phyloP scores from a whole-genome alignment of 2,113 vertebrate genomes.

The Pygoscelis adeliae region DNA sequence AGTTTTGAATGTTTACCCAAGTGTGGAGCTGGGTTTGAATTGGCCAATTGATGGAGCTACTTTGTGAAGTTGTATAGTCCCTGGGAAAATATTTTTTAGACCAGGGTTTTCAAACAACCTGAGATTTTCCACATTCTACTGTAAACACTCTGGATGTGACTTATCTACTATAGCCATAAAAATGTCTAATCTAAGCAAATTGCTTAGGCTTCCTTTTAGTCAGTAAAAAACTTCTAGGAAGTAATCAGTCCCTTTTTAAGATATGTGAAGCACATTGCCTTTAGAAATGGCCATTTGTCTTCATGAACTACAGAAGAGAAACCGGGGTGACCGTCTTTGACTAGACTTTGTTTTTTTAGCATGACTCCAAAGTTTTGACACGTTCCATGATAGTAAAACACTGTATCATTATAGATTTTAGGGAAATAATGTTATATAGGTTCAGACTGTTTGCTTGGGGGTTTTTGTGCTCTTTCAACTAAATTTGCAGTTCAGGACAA shows the following conservation, averaged over 20 bases:
- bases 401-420: neutral
- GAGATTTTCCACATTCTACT: neutral
- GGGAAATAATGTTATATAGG: neutral
- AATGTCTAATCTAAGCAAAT: neutral
- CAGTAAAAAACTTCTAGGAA: neutral
- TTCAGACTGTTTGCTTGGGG: neutral
- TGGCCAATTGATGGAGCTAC: neutral
- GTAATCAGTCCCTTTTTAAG: neutral
- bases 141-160: neutral
- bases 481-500: neutral
- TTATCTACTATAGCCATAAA: neutral
- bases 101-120: neutral
- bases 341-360: neutral
- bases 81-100: neutral
- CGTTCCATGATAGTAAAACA: neutral
- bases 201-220: neutral
- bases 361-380: neutral
- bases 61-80: neutral
- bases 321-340: neutral
- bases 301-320: neutral
- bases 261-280: neutral
- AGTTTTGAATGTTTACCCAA: neutral
- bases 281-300: neutral
- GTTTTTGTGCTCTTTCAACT: neutral
- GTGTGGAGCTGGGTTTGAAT: neutral